Percentiles rank a stretch among this genome's conserved stretches.
Conservation (phyloP, 2,888 invertebrate genomes). For the Epistrophe grossulariae region DNA sequence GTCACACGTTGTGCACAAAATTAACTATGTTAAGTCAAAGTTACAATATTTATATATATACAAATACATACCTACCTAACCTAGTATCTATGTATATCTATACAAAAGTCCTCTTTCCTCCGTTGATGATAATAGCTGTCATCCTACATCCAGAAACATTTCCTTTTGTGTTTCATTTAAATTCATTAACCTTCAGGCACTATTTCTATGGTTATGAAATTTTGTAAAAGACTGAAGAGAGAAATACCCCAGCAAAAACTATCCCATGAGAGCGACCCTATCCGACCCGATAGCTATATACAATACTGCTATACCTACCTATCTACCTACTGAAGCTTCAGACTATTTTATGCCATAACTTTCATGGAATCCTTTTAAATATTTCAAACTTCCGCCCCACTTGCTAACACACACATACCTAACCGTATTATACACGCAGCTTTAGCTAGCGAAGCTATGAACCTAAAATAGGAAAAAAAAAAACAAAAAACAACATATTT, state of each 20-base stretch:
- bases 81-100: too few relatives aligned
- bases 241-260: slow-evolving; percentile 13
- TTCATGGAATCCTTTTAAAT: slow-evolving; percentile 68
- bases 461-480: background rate
- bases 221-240: slow-evolving; percentile 44
- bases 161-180: slow-evolving; percentile 18
- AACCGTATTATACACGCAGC: slow-evolving; percentile 10
- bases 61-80: background rate
- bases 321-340: background rate
- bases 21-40: slow-evolving; percentile 65
- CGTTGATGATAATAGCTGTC: slow-evolving; percentile 51
- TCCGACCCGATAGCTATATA: background rate
- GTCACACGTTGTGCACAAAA: slow-evolving; percentile 52
- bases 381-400: slow-evolving; percentile 56
- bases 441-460: background rate
- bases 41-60: slow-evolving; percentile 2
- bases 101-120: background rate
- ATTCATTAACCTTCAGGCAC: slow-evolving; percentile 23
- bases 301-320: too few relatives aligned
- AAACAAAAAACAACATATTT: slow-evolving; percentile 32
- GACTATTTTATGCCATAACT: slow-evolving; percentile 43
- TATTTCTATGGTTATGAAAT: slow-evolving; percentile 62
- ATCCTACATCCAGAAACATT: slow-evolving; percentile 24
- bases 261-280: slow-evolving; percentile 34
- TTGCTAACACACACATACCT: slow-evolving; percentile 1